These are phyloP conservation scores for Hucho hucho DNA, from an alignment of 2,113 vertebrate species.

Conservation along the genomic window DNA sequence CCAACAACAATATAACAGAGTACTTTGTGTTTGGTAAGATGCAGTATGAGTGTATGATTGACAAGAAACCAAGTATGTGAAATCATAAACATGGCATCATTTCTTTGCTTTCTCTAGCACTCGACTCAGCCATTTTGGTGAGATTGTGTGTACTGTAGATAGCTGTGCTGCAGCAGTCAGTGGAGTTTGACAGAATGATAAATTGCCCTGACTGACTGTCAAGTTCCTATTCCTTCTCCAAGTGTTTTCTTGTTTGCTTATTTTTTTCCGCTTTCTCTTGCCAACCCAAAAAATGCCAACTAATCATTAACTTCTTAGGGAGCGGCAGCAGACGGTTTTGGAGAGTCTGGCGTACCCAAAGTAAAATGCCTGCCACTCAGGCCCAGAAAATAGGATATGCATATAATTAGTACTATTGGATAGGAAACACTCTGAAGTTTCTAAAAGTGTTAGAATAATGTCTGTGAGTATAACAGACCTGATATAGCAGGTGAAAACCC, in stretches of 20 bases:
- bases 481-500: too few relatives aligned
- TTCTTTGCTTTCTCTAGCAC: constrained; percentile 38
- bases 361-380: too few relatives aligned
- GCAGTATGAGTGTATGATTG: constrained; percentile 2
- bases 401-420: too few relatives aligned
- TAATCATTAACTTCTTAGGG: constrained; percentile 67
- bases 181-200: constrained; percentile 73
- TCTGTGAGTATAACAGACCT: too few relatives aligned
- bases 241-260: constrained; percentile 61
- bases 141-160: constrained; percentile 48
- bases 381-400: too few relatives aligned
- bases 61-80: constrained; percentile 38
- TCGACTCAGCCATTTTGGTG: constrained; percentile 33
- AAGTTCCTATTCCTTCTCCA: constrained; percentile 56
- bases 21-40: neutral
- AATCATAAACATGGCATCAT: constrained; percentile 48
- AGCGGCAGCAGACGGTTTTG: too few relatives aligned
- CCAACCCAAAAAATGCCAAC: constrained; percentile 56
- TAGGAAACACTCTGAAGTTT: too few relatives aligned
- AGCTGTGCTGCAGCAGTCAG: constrained; percentile 63
- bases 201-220: constrained; percentile 71
- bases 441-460: too few relatives aligned
- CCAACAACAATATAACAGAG: neutral
- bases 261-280: constrained; percentile 21
- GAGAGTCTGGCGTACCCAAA: too few relatives aligned